Evolutionary conservation across 2,113 vertebrate species (phyloP).

Genomic region (Prunella fulvescens): DNA sequence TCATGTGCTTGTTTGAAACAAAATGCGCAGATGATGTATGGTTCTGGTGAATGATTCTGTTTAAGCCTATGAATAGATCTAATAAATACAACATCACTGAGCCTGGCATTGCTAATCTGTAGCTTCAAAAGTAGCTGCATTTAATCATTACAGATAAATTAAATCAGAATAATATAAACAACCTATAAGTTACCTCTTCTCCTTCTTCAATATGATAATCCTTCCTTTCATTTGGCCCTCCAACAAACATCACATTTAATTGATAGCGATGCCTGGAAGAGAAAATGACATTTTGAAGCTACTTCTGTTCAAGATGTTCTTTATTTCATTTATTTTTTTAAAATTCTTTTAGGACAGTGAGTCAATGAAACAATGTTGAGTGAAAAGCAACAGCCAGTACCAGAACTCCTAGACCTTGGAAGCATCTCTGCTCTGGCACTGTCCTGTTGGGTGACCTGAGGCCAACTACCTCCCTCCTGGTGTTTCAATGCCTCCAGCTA

Average conservation of each 20-base stretch:
- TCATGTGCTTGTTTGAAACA: background rate
- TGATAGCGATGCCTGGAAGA: constrained; percentile 80
- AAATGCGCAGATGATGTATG: background rate
- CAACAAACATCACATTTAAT: constrained; percentile 93
- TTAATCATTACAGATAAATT: background rate
- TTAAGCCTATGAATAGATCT: background rate
- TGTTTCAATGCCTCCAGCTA: background rate
- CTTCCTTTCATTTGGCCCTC: constrained; percentile 91
- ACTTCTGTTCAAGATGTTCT: background rate
- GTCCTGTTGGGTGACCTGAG: background rate
- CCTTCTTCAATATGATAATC: constrained; percentile 98
- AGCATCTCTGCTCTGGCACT: background rate
- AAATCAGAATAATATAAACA: background rate
- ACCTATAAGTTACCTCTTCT: constrained; percentile 85
- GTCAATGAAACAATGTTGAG: background rate
- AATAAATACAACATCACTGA: background rate
- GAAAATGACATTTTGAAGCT: background rate
- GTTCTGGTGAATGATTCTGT: background rate
- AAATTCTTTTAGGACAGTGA: background rate
- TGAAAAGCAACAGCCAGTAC: background rate
- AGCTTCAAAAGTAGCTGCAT: background rate
- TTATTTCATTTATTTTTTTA: background rate
- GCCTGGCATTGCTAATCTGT: background rate
- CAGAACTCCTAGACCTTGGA: background rate
- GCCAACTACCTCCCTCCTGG: background rate